Percentiles rank a stretch among this genome's conserved stretches.
These are phyloP conservation scores for Autographa pulchrina DNA, from an alignment of 2,888 invertebrate genomes.

Conservation along the genomic window DNA sequence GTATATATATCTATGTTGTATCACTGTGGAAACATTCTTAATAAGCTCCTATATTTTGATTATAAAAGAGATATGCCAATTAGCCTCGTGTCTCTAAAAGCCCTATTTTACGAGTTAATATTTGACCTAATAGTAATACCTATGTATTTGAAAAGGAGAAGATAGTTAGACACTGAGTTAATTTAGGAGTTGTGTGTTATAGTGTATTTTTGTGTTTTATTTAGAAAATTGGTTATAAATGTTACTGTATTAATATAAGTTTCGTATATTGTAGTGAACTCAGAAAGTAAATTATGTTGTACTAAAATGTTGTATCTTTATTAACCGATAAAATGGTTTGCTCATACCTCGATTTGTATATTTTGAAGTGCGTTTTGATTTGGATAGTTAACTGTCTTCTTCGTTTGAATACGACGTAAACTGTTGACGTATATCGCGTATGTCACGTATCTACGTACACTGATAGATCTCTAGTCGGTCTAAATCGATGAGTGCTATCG, in stretches of 20 bases:
- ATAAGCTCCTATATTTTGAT: not conserved
- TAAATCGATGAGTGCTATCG: constrained; percentile 82
- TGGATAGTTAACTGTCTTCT: constrained; percentile 47
- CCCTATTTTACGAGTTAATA: not conserved
- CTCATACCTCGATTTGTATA: constrained; percentile 53
- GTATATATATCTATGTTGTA: constrained; percentile 1
- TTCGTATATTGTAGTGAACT: constrained; percentile 18
- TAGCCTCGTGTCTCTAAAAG: not conserved
- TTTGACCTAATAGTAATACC: constrained; percentile 20
- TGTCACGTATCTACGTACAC: constrained; percentile 61
- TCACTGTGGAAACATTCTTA: not conserved
- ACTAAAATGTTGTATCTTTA: constrained; percentile 13
- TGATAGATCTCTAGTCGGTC: constrained; percentile 85
- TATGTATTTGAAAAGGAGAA: constrained; percentile 43
- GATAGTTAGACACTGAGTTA: constrained; percentile 39
- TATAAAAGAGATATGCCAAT: not conserved
- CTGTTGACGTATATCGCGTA: constrained; percentile 51
- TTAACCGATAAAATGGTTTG: constrained; percentile 21
- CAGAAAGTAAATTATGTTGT: constrained; percentile 8
- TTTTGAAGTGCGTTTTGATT: constrained; percentile 42
- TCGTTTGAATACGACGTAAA: constrained; percentile 56
- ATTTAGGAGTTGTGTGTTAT: constrained; percentile 16
- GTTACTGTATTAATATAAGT: constrained; percentile 24
- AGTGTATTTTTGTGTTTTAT: constrained; percentile 10
- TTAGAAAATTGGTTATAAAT: constrained; percentile 9